Base-by-base conservation (phyloP, 53 echinoderm and acorn worm genomes). In the Mesocentrotus franciscanus region DNA sequence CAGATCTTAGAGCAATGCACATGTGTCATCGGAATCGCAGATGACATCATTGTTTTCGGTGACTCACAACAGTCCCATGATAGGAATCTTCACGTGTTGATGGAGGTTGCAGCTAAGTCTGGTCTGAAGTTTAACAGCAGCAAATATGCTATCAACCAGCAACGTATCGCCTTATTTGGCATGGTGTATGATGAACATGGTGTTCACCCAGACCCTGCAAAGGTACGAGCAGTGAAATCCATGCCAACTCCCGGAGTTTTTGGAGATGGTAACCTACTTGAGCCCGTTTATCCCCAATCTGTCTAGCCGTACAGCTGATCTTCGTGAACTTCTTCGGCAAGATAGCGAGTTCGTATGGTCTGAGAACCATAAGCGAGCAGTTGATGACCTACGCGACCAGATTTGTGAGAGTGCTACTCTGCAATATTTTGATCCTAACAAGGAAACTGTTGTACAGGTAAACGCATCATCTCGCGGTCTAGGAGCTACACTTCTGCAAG, bases 121-220 rank as follows among this genome's bases (percentile, higher is more conserved):
- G 97, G 96, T 8, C 95, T 97, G 30, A 72, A 94, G 35, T 96
- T 97, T 90, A 97, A 97, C 95, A 71, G 64, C 10, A 85, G 79
- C n/a, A 97, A 96, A 56, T 97, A 95, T 61, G 83, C 62, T 13
- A 95, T 97, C 39, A 97, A 95, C 18, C 8, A 33, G 14, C 29
- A 14, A 9, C 39, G 22, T 14, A 90, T 94, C 72, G 90, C 87
- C 61, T 95, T 94, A 57, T 96, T 96, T 33, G 96, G 96, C 26
- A 90, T 75, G 32, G 35, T 90, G 58, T 96, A 95, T 49, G 90
- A 94, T 33, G 29, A 29, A 34, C 17, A 79, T 33, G 95, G 97
- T 5, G 90, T 93, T 61, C 96, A 92, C 14, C 97, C 97, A 10
- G 95, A 97, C 71, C 96, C 97, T 16, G 39, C 85, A 10, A 97